Evolutionary conservation across 2,113 vertebrate genomes (phyloP).

Genomic region (Indri indri): DNA sequence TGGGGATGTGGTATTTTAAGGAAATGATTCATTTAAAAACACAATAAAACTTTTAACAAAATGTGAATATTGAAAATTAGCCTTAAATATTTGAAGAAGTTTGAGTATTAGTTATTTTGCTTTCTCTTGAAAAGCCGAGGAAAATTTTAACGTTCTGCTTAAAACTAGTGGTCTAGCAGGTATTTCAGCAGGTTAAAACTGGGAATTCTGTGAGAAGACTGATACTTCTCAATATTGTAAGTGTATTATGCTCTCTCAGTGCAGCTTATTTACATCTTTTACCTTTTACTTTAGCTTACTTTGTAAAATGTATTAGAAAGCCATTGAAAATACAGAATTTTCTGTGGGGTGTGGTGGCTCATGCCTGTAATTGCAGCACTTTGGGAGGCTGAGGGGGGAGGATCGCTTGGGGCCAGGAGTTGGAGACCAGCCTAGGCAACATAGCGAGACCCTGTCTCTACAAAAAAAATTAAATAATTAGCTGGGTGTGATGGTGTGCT

Average conservation of each 20-base stretch:
- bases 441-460: no score
- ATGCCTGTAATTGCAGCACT: no score
- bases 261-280: neutral
- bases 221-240: neutral
- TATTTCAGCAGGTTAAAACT: neutral
- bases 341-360: no score
- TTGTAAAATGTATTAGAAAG: neutral
- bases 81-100: slow-evolving; percentile 12
- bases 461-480: no score
- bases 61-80: neutral
- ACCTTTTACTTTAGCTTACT: neutral
- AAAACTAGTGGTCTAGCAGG: neutral
- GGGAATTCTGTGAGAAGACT: neutral
- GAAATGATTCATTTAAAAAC: neutral
- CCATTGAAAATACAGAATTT: neutral
- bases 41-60: neutral
- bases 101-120: neutral
- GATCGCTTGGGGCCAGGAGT: no score
- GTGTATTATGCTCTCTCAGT: neutral
- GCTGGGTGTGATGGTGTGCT: no score
- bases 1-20: neutral
- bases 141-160: neutral
- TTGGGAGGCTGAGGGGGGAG: no score
- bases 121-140: slow-evolving; percentile 3
- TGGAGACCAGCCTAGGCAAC: no score